Evolutionary conservation across 1,140 invertebrate genomes (phyloP), one percentile per base, ranked within the genome.

Genomic region (Drosophila novamexicana): DNA sequence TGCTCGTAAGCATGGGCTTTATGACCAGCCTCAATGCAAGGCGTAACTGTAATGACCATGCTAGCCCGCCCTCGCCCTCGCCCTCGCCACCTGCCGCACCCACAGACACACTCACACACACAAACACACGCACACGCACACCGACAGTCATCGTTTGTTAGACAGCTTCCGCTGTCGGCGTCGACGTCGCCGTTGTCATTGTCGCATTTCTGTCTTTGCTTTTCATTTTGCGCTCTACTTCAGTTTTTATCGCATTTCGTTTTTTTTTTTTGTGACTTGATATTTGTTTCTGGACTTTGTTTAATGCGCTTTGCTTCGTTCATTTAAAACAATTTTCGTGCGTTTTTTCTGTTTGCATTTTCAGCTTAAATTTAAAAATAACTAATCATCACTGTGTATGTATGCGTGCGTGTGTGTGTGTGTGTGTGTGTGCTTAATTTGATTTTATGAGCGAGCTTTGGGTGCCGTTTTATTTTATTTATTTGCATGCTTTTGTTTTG

Each of bases 231-330:
- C 75, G 71, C 82, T 84, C 81, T 63, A 66, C 81, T 75, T 62
- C 71, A 79, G 49, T 84, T 80, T 79, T 74, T 54, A 69, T 63
- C 66, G 71, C 71, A 56, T 54, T 61, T 71, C 49, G 70, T 62
- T 49, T 8, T 59, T 54, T 62, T 42, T 36, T 47, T 67, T 73
- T 61, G 56, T 73, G 69, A 66, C 74, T 77, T 73, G 67, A 45
- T 73, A 52, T 56, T 75, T 50, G 37, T 49, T 71, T 74, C 45
- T 44, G 66, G 68, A 79, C 79, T 88, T 73, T 76, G 76, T 58
- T 88, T 80, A 83, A 88, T 88, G 84, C 84, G 80, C 79, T 80
- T 83, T 88, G 79, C 84, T 72, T 88, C 84, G 83, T 83, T 75
- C 53, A 75, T 71, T 86, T 86, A 65, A 54, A 83, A 74, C 79